Evolutionary conservation across 2,888 invertebrate genomes (phyloP).

Genomic region (Mesorhabditis spiculigera): DNA sequence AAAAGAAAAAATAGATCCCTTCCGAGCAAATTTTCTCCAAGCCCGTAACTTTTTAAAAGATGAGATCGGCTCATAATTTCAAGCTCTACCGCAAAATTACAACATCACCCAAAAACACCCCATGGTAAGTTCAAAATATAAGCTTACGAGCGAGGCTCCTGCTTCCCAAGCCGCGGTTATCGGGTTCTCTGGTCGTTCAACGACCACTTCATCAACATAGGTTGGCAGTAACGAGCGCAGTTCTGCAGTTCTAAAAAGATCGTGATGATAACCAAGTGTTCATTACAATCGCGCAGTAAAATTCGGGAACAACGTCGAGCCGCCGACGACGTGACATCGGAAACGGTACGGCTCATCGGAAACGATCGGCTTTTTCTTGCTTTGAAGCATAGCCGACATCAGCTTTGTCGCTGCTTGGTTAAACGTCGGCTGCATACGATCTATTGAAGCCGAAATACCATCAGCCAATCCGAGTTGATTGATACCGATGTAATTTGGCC

Average conservation of each 20-base stretch:
- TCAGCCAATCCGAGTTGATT: conserved; percentile 77
- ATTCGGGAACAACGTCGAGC: conserved; percentile 77
- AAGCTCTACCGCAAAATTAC: too few species aligned
- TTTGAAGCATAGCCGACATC: conserved; percentile 73
- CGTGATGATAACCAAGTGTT: not conserved
- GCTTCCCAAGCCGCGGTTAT: not conserved
- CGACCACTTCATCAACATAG: not conserved
- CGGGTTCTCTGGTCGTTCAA: not conserved
- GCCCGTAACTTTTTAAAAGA: too few species aligned
- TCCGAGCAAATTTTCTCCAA: too few species aligned
- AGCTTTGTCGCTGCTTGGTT: conserved; percentile 56
- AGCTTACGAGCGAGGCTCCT: not conserved
- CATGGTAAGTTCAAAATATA: not conserved
- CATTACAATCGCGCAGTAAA: conserved; percentile 72
- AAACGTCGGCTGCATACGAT: too few species aligned
- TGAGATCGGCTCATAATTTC: too few species aligned
- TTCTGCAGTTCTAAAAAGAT: not conserved
- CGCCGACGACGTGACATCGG: conserved; percentile 72
- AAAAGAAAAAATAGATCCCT: too few species aligned
- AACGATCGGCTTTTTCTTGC: conserved; percentile 62
- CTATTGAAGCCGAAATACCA: conserved; percentile 18
- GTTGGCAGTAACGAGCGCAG: not conserved
- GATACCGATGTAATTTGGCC: conserved; percentile 89
- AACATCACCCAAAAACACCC: not conserved
- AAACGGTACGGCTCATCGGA: too few species aligned